phyloP scores from a whole-genome alignment of 2,797 vertebrate genomes.

The Alcedo atthis region DNA sequence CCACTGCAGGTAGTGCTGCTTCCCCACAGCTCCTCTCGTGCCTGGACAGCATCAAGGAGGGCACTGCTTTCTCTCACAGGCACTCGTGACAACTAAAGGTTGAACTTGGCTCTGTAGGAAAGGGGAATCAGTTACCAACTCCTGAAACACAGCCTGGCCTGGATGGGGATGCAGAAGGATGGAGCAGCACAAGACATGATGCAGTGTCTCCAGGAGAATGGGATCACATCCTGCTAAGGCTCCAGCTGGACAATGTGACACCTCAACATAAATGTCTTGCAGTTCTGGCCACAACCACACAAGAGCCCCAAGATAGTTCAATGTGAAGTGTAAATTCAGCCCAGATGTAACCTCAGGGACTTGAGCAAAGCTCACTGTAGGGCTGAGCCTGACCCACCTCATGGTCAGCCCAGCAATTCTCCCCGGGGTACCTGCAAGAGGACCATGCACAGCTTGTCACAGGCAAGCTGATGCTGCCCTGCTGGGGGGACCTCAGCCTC shows the following conservation, averaged over 20 bases:
- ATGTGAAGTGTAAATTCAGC: neutral
- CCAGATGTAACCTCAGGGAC: neutral
- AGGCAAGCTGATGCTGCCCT: neutral
- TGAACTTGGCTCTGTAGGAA: neutral
- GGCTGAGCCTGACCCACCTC: neutral
- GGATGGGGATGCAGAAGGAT: neutral
- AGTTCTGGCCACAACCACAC: neutral
- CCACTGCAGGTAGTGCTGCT: neutral
- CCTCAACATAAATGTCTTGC: slow-evolving; percentile 1
- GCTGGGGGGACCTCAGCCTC: neutral
- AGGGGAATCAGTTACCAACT: neutral
- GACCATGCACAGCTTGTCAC: neutral
- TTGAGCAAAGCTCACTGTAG: neutral
- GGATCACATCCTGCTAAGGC: neutral
- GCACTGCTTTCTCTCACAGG: neutral
- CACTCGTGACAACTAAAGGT: neutral
- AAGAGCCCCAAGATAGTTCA: neutral
- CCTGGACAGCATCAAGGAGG: neutral
- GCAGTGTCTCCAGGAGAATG: neutral
- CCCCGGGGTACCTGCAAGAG: neutral
- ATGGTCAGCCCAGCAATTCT: neutral
- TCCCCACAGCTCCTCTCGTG: neutral
- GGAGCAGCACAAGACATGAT: neutral
- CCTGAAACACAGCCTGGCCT: neutral
- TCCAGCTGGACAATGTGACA: neutral